Percentiles rank a stretch among this genome's conserved stretches.
phyloP scores from a whole-genome alignment of 2,888 invertebrate genomes.

The Conops quadrifasciatus region DNA sequence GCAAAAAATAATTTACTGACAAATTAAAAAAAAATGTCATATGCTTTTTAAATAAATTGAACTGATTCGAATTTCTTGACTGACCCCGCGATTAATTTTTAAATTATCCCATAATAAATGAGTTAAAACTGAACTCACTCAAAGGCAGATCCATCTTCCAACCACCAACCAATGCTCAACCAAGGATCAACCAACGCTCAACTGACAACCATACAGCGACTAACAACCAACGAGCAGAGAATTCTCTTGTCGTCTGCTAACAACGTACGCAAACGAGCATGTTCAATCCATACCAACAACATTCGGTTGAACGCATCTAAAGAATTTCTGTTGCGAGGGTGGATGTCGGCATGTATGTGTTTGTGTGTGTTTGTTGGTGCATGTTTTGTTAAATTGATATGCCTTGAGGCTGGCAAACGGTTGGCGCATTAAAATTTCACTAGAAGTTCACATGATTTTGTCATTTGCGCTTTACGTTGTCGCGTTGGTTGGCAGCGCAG shows the following conservation, averaged over 20 bases:
- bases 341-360: background rate
- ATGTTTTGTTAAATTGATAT: constrained; percentile 18
- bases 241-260: background rate
- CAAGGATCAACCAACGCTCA: no score
- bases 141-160: background rate
- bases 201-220: no score
- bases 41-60: no score
- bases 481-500: background rate
- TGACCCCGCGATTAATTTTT: no score
- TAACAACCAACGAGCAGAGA: background rate
- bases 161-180: constrained; percentile 10
- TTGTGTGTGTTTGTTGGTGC: background rate
- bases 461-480: background rate
- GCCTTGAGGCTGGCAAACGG: constrained; percentile 26
- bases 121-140: no score
- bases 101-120: no score
- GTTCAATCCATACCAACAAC: background rate
- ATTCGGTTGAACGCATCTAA: background rate
- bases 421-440: constrained; percentile 27
- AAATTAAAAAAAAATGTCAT: no score
- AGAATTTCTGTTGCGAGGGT: background rate
- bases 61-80: no score
- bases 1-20: no score
- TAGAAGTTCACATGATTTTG: constrained; percentile 11
- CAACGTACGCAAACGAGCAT: background rate